Base-by-base conservation (phyloP, 2,888 invertebrate genomes). In the Octodonta nipae region DNA sequence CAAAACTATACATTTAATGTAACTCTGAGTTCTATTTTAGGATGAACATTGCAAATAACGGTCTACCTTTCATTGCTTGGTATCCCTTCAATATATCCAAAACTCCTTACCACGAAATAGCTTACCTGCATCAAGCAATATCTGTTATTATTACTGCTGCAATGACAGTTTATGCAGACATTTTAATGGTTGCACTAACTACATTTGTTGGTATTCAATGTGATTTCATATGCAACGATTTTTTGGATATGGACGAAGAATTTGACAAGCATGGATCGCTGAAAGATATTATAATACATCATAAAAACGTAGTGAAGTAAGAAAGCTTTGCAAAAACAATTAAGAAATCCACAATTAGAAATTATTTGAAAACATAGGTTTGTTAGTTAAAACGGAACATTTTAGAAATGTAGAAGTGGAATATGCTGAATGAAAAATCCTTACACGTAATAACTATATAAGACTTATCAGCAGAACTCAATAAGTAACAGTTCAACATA, bases 181-280 rank as follows among this genome's bases (percentile, higher is more conserved):
- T 36, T 15, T 20, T 44, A 8, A 26, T 40, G 10, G 34, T 36
- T 5, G 42, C 33, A 5, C 37, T 42, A 22, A 31, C 36, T 5
- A 41, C 37, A 7, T 42, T 43, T 15, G 29, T 40, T 30, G 38
- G 42, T 3, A 26, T 41, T 15, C 44, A 46, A 13, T 45, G 43
- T 20, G 42, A 38, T 27, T 13, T 46, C 4, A 28, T 46, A 7
- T 38, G 40, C 20, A 26, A 38, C 4, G 35, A 38, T 15, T 22
- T 46, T 16, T 25, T 12, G 7, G 30, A 31, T n/a, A 10, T 40
- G 2, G 28, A 10, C 8, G 13, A 20, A 4, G 12, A 26, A 6
- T 14, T 24, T 6, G 11, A 22, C 4, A 15, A 35, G 2, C 22
- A 26, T 31, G 13, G 10, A 11, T 5, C 7, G 3, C 24, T 41